Percentiles rank a stretch among this genome's conserved stretches.
Conservation (phyloP, 2,797 vertebrate genomes). For the Austrolebias charrua region DNA sequence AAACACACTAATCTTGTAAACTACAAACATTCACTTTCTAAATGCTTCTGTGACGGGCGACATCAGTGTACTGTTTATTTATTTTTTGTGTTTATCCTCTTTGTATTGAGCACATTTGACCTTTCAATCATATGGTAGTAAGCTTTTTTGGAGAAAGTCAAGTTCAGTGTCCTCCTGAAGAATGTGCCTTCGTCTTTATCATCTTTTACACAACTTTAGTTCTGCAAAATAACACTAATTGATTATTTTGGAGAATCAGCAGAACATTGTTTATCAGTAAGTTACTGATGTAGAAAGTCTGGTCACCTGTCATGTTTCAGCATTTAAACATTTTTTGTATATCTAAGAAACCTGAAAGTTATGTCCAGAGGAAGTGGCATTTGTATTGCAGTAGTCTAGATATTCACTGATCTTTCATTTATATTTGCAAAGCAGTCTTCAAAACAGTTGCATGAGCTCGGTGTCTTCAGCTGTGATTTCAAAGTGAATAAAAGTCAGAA, state of each 20-base stretch:
- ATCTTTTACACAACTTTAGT: background rate
- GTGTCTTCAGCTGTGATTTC: conserved; percentile 6
- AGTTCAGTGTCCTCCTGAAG: background rate
- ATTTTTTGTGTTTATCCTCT: background rate
- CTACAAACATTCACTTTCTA: too few relatives aligned
- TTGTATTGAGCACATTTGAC: background rate
- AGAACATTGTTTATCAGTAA: conserved; percentile 7
- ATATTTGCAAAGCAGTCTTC: conserved; percentile 17
- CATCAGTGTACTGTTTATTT: too few relatives aligned
- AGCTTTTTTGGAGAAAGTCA: too few relatives aligned
- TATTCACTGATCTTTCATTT: conserved; percentile 16
- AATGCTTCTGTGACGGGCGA: too few relatives aligned
- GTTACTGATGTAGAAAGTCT: conserved; percentile 1
- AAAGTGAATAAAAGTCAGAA: conserved; percentile 24
- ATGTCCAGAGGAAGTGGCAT: conserved; percentile 1
- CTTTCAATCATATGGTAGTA: too few relatives aligned
- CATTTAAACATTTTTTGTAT: background rate
- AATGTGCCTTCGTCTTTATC: background rate
- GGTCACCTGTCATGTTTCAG: background rate
- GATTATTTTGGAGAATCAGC: background rate
- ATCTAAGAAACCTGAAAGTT: conserved; percentile 2
- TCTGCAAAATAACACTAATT: background rate
- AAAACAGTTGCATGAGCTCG: conserved; percentile 13
- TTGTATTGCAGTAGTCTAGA: background rate
- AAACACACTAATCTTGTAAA: too few relatives aligned